Evolutionary conservation across 2,113 vertebrate genomes (phyloP).

Genomic region (Halichoerus grypus): DNA sequence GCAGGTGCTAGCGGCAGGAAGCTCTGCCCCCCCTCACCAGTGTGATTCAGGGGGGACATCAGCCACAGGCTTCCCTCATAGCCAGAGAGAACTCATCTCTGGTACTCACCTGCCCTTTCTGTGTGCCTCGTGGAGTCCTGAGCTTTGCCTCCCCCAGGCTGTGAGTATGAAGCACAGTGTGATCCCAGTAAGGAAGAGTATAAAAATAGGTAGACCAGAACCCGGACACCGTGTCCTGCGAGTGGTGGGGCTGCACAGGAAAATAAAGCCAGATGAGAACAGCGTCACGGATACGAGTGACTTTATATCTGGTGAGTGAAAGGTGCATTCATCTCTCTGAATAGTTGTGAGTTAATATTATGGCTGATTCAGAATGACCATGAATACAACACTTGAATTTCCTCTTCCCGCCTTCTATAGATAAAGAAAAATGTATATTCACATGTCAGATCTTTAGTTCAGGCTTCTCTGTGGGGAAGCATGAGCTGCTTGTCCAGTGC

Average conservation of each 20-base stretch:
- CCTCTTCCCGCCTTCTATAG: background rate
- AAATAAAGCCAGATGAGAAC: background rate
- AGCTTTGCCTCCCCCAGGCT: background rate
- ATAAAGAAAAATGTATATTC: background rate
- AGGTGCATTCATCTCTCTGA: background rate
- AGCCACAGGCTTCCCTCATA: background rate
- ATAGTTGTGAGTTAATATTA: background rate
- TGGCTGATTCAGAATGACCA: background rate
- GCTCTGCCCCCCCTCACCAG: rapidly evolving
- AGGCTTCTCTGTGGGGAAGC: background rate
- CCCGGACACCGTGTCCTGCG: background rate
- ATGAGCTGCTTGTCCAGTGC: background rate
- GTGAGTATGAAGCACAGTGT: background rate
- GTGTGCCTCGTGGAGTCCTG: background rate
- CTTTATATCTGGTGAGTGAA: background rate
- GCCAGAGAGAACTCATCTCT: background rate
- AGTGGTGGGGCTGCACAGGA: background rate
- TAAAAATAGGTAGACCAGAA: background rate
- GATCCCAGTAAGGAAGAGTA: background rate
- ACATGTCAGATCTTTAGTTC: background rate
- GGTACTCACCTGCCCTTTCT: background rate
- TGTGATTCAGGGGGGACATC: background rate
- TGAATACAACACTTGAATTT: background rate
- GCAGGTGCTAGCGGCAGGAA: background rate
- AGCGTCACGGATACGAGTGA: background rate